These are phyloP conservation scores for Heterocephalus glaber DNA, from an alignment of 2,113 vertebrate species.

Conservation along the genomic window DNA sequence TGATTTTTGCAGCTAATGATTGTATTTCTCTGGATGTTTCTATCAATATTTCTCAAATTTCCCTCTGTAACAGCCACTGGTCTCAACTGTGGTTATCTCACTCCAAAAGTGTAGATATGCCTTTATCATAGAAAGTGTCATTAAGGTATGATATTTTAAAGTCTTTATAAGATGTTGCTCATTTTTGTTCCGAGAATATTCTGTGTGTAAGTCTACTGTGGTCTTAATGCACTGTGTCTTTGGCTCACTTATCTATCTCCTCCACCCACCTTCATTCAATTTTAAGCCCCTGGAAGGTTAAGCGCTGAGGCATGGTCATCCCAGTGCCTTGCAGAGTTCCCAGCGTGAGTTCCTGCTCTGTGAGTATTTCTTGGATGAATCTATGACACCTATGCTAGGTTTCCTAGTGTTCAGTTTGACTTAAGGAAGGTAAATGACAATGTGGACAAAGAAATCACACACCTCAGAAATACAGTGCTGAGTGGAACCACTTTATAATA, in stretches of 20 bases:
- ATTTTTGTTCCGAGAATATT: neutral
- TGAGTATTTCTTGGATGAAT: conserved; percentile 39
- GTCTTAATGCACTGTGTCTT: neutral
- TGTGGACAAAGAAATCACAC: neutral
- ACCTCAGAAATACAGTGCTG: neutral
- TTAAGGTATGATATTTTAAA: neutral
- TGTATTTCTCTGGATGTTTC: neutral
- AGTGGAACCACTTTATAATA: neutral
- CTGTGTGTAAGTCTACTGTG: neutral
- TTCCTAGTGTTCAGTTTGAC: neutral
- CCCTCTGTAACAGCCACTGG: neutral
- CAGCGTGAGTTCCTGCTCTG: neutral
- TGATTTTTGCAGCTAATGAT: neutral
- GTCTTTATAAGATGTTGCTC: neutral
- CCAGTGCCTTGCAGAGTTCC: neutral
- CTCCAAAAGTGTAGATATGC: neutral
- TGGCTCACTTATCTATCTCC: neutral
- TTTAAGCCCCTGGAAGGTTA: neutral
- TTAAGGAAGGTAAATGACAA: neutral
- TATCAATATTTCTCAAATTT: neutral
- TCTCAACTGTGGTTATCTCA: neutral
- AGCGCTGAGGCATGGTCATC: neutral
- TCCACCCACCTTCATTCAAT: neutral
- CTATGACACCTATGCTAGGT: neutral
- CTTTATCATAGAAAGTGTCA: neutral